Conservation (phyloP, 1,140 invertebrate species). For the Propsilocerus akamusi region DNA sequence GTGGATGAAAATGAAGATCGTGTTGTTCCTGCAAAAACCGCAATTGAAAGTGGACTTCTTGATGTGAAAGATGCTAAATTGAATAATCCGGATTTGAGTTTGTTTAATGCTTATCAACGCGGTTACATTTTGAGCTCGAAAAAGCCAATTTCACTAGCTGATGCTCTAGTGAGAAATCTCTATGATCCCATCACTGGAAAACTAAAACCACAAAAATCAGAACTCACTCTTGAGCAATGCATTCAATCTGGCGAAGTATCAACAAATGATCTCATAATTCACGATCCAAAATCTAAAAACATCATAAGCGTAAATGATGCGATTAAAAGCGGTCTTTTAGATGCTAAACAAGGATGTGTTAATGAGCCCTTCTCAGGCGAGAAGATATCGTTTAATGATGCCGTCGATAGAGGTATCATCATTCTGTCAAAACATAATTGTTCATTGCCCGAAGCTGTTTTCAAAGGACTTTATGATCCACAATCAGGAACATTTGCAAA, state of each 20-base stretch:
- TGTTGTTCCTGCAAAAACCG: conserved; percentile 45
- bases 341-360: conserved; percentile 58
- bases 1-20: conserved; percentile 51
- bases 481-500: conserved; percentile 38
- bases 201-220: conserved; percentile 44
- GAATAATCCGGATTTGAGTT: conserved; percentile 44
- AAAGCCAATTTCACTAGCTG: conserved; percentile 64
- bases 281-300: conserved; percentile 56
- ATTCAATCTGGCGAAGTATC: conserved; percentile 57
- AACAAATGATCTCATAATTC: conserved; percentile 57
- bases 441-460: conserved; percentile 68
- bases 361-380: conserved; percentile 54
- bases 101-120: conserved; percentile 58
- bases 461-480: conserved; percentile 52
- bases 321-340: conserved; percentile 59
- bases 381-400: conserved; percentile 57
- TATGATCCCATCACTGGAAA: conserved; percentile 61
- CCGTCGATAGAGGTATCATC: conserved; percentile 60
- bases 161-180: conserved; percentile 64
- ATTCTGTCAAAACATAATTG: conserved; percentile 63
- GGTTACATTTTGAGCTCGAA: conserved; percentile 55
- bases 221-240: conserved; percentile 59
- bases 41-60: conserved; percentile 45
- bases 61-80: conserved; percentile 49
- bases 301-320: conserved; percentile 65